Conservation (phyloP, 2,113 vertebrate genomes). For the Menura novaehollandiae region DNA sequence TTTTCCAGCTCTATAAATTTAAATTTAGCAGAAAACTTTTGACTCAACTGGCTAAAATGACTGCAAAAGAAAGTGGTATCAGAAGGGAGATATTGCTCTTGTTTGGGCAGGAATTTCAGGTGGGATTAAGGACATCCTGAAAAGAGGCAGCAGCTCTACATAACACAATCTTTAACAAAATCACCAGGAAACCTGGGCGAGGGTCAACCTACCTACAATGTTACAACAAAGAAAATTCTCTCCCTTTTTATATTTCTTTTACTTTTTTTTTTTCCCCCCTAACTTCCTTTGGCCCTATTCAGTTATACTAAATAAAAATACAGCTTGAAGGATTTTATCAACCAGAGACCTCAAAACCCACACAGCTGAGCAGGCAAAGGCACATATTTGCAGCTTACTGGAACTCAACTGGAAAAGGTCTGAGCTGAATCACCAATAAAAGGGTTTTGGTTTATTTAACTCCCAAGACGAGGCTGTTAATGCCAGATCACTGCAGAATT, state of each 20-base stretch:
- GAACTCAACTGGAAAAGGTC: background rate
- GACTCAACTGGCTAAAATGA: background rate
- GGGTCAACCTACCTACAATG: background rate
- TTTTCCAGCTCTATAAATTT: background rate
- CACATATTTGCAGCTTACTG: background rate
- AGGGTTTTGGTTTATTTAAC: constrained; percentile 2
- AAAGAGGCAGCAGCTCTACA: background rate
- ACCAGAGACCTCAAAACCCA: background rate
- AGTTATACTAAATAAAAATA: background rate
- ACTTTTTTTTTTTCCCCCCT: too few species aligned
- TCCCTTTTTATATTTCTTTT: background rate
- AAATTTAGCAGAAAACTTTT: background rate
- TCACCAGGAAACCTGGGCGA: background rate
- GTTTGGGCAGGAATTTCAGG: background rate
- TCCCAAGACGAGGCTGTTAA: background rate
- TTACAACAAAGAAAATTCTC: background rate
- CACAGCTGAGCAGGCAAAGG: background rate
- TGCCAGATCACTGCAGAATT: background rate
- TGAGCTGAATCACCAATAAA: background rate
- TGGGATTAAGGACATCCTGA: background rate
- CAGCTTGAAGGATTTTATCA: background rate
- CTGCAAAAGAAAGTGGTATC: background rate
- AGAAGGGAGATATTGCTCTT: background rate
- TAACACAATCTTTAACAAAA: background rate
- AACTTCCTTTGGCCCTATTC: background rate